Evolutionary conservation across 2,888 invertebrate species (phyloP).

Genomic region (Orthosia cruda): DNA sequence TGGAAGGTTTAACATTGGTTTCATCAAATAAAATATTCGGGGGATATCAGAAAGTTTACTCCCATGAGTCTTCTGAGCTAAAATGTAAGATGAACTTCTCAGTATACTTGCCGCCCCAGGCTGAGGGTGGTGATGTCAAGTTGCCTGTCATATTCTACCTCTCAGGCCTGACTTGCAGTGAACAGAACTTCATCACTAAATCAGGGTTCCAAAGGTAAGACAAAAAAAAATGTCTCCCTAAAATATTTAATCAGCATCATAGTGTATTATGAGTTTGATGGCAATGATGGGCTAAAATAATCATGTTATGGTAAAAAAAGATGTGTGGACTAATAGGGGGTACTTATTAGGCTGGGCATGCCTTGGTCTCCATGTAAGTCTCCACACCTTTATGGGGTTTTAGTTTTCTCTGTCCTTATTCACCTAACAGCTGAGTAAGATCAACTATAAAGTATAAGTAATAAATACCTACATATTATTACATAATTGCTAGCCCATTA

Average conservation of each 20-base stretch:
- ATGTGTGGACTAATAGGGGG: background rate
- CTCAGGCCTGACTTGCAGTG: slow-evolving; percentile 98
- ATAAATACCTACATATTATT: slow-evolving; percentile 6
- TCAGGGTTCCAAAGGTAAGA: slow-evolving; percentile 97
- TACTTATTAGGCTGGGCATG: background rate
- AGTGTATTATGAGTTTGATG: background rate
- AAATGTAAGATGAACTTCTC: slow-evolving; percentile 98
- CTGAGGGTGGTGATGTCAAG: slow-evolving; percentile 91
- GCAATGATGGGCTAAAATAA: background rate
- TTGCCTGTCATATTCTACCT: slow-evolving; percentile 97
- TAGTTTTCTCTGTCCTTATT: background rate
- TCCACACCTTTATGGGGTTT: background rate
- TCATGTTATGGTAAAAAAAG: background rate
- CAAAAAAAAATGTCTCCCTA: background rate
- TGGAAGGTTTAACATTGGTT: slow-evolving; percentile 92
- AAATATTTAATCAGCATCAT: background rate
- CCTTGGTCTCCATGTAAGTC: background rate
- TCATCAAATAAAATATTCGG: slow-evolving; percentile 95
- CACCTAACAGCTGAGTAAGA: background rate
- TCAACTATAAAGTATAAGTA: too few relatives aligned
- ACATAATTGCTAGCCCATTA: slow-evolving; percentile 1
- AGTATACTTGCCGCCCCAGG: slow-evolving; percentile 96
- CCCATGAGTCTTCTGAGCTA: slow-evolving; percentile 95
- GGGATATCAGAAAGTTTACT: slow-evolving; percentile 96
- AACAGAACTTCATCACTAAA: slow-evolving; percentile 99